A percentile compares a stretch with the other conserved stretches of the same genome.
These are phyloP conservation scores for Trichopoda pennipes DNA, from an alignment of 2,888 invertebrate species.

Conservation along the genomic window DNA sequence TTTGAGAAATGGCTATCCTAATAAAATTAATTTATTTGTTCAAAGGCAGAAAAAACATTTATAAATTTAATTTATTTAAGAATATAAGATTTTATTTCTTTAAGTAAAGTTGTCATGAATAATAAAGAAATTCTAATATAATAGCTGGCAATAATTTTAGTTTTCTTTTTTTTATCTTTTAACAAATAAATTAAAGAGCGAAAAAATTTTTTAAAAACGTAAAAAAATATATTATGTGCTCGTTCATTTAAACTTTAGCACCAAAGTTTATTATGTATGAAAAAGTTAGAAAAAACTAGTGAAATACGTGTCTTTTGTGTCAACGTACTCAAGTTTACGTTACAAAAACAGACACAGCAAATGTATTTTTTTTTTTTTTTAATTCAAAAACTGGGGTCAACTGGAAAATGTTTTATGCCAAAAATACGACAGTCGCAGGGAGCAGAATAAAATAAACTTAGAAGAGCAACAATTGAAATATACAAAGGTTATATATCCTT, in stretches of 20 bases:
- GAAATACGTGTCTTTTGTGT: slow-evolving; percentile 48
- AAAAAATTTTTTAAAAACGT: slow-evolving; percentile 18
- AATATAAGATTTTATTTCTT: slow-evolving; percentile 2
- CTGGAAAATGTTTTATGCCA: slow-evolving; percentile 5
- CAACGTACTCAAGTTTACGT: slow-evolving; percentile 20
- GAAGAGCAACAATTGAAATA: slow-evolving; percentile 12
- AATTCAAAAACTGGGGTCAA: slow-evolving; percentile 22
- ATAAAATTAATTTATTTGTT: too few species aligned
- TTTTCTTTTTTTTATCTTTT: slow-evolving; percentile 2
- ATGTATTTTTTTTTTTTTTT: not conserved
- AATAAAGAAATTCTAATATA: slow-evolving; percentile 28
- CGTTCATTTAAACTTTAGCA: slow-evolving; percentile 49
- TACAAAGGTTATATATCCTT: slow-evolving; percentile 1
- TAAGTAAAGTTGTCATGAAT: not conserved
- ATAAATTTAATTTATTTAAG: too few species aligned
- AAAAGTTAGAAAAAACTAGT: slow-evolving; percentile 34
- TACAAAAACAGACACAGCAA: not conserved
- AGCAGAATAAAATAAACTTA: not conserved
- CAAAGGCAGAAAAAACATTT: too few species aligned
- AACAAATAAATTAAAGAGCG: slow-evolving; percentile 7
- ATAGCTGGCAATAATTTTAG: slow-evolving; percentile 29
- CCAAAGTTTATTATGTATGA: slow-evolving; percentile 59
- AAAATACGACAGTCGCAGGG: slow-evolving; percentile 1
- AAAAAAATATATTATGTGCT: slow-evolving; percentile 32
- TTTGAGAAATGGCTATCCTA: too few species aligned